Evolutionary conservation across 2,113 vertebrate genomes (phyloP), one percentile per base, ranked within the genome.

Genomic region (Ctenodactylus gundi): DNA sequence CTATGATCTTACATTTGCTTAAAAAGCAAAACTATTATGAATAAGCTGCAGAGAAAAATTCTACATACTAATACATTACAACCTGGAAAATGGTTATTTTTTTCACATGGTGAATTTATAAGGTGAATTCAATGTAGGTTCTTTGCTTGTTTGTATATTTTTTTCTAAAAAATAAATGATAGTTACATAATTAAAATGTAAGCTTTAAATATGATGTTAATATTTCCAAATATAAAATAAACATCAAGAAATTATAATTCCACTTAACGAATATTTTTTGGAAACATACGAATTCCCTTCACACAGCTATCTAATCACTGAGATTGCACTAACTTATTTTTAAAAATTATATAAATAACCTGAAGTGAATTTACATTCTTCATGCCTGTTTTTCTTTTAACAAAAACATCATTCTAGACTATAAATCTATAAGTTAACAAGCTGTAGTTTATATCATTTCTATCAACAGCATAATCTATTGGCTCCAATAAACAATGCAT

Each of bases 401-500:
- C 78, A 73, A 78, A 94, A 62, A 31, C 72, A 89, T 39, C 29
- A n/a, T 25, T 82, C 34, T 80, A 73, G 18, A 72, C 17, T 68
- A 55, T 73, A 62, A 67, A 84, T 88, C 29, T 44, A 94, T 41
- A 81, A 21, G 53, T 3, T 41, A 65, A 87, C 3, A 85, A 49
- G 70, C 46, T 70, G 11, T 41, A 65, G 18, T 84, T 93, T 70
- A 49, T 60, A 93, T 58, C 34, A 64, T 62, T 76, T 85, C 49
- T 51, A 73, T 91, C 81, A 85, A 89, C 5, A 77, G 60, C 36
- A 82, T 88, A 82, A 95, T 81, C 84, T 96, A 77, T 51, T 82
- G 62, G 85, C 60, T 92, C 82, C n/a, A 95, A 86, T 91, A 89
- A 96, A 91, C 58, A 88, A 93, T 73, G 49, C 84, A 85, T 83